Evolutionary conservation across 2,888 invertebrate genomes (phyloP).

Genomic region (Cheilosia scutellata): DNA sequence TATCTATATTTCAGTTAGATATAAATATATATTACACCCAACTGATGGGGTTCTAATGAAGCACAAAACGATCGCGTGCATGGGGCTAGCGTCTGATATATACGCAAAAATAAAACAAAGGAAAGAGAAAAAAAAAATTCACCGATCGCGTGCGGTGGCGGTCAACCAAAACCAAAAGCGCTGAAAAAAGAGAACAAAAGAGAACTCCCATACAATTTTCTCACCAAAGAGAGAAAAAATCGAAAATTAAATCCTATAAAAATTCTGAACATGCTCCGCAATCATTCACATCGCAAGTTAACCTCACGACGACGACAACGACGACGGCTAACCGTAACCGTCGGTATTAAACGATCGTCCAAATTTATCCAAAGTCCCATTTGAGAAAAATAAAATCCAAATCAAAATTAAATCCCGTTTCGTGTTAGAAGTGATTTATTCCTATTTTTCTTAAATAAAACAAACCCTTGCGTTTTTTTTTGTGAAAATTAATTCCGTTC

Average conservation of each 20-base stretch:
- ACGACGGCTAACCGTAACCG: slow-evolving; percentile 50
- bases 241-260: slow-evolving; percentile 74
- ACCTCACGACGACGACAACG: slow-evolving; percentile 60
- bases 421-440: slow-evolving; percentile 9
- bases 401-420: slow-evolving; percentile 2
- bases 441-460: no score
- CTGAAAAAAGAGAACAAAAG: slow-evolving; percentile 59
- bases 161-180: not conserved
- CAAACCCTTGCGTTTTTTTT: not conserved
- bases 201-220: not conserved
- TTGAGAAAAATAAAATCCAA: not conserved
- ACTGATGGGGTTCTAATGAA: not conserved
- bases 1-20: not conserved
- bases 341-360: slow-evolving; percentile 71
- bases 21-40: not conserved
- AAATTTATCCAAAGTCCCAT: slow-evolving; percentile 34
- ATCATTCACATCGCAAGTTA: slow-evolving; percentile 52
- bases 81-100: not conserved
- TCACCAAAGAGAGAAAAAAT: slow-evolving; percentile 58
- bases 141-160: not conserved
- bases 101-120: not conserved
- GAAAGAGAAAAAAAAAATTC: slow-evolving; percentile 9
- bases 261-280: slow-evolving; percentile 43
- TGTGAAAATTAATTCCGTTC: slow-evolving; percentile 20
- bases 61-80: not conserved